phyloP scores from a whole-genome alignment of 2,888 invertebrate species.

The Ophion slaviceki region DNA sequence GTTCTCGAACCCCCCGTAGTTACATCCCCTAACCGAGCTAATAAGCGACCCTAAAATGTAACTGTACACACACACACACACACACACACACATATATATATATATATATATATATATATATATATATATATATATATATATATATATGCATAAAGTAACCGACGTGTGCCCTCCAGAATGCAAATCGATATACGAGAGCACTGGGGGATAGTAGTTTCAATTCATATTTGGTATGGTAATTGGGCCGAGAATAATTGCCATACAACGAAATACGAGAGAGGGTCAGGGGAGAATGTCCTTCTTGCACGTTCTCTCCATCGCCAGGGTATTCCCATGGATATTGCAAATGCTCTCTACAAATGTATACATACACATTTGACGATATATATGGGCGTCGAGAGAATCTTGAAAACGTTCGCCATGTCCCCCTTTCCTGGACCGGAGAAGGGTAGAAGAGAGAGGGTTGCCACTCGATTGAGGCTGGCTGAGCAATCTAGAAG shows the following conservation, averaged over 20 bases:
- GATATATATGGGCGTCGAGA: slow-evolving; percentile 48
- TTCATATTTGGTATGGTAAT: slow-evolving; percentile 82
- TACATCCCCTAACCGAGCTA: slow-evolving; percentile 79
- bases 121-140: no score
- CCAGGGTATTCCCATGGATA: slow-evolving; percentile 53
- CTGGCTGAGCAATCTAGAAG: slow-evolving; percentile 61
- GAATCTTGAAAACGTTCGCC: slow-evolving; percentile 54
- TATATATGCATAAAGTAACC: slow-evolving; percentile 42
- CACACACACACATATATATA: neutral
- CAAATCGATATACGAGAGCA: slow-evolving; percentile 50
- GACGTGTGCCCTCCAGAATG: slow-evolving; percentile 39
- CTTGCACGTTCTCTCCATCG: slow-evolving; percentile 29
- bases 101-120: no score
- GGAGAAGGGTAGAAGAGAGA: slow-evolving; percentile 6
- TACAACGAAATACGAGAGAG: slow-evolving; percentile 68
- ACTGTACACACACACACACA: slow-evolving; percentile 33
- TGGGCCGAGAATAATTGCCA: slow-evolving; percentile 80
- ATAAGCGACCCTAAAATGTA: slow-evolving; percentile 80
- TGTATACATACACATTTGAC: slow-evolving; percentile 41
- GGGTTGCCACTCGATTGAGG: slow-evolving; percentile 51
- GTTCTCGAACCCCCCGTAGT: slow-evolving; percentile 67
- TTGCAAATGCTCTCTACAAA: slow-evolving; percentile 37
- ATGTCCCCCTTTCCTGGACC: slow-evolving; percentile 13
- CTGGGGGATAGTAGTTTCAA: slow-evolving; percentile 75
- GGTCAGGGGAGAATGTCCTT: slow-evolving; percentile 60